Percentiles rank a stretch among this genome's conserved stretches.
phyloP scores from a whole-genome alignment of 30 jellyfish, hydroid and myxozoan species.

The Nemopilema nomurai region DNA sequence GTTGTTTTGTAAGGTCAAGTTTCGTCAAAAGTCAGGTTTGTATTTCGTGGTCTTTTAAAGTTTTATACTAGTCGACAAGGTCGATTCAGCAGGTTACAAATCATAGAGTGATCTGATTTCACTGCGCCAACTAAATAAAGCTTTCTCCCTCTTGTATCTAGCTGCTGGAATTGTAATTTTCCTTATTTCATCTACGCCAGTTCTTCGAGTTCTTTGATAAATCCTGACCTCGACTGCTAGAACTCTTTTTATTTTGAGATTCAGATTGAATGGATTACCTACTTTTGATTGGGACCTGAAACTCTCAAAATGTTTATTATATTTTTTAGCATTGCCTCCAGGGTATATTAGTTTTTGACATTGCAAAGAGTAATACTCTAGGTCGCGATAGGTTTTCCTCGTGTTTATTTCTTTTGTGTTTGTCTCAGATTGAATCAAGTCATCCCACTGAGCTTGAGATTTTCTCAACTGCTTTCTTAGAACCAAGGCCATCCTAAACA shows the following conservation, averaged over 20 bases:
- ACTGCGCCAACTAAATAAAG: neutral
- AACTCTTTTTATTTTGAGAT: neutral
- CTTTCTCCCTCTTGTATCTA: neutral
- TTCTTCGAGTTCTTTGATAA: too few relatives aligned
- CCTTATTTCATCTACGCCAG: too few relatives aligned
- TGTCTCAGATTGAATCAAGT: neutral
- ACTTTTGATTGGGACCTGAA: neutral
- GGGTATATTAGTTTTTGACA: neutral
- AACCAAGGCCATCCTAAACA: neutral
- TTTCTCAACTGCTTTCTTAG: neutral
- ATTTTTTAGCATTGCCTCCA: neutral
- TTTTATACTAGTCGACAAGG: neutral
- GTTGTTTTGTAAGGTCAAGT: neutral
- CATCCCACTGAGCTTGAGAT: neutral
- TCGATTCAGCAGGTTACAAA: neutral
- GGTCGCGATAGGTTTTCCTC: neutral
- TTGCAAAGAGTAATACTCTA: too few relatives aligned
- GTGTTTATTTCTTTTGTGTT: neutral
- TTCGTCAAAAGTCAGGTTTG: neutral
- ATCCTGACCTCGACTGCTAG: too few relatives aligned
- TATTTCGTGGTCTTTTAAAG: neutral
- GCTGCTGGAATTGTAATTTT: too few relatives aligned
- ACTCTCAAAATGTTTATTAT: neutral
- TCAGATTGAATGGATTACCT: neutral
- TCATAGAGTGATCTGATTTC: neutral